Base-by-base conservation (phyloP, 2,888 invertebrate genomes). In the Plebejus anna region DNA sequence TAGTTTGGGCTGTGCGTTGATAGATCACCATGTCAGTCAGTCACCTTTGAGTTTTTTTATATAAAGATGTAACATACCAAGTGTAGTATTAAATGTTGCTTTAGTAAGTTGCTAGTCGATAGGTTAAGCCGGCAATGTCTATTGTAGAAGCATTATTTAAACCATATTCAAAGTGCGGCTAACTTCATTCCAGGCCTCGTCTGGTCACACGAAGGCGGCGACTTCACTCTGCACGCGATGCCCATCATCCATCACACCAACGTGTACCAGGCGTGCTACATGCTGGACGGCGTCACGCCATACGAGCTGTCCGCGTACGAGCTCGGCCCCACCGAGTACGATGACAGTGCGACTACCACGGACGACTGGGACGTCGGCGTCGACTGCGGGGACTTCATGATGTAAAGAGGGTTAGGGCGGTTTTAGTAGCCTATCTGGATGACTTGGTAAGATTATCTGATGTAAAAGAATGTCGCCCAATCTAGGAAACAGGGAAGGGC, bases 341-440 rank as follows among this genome's bases (percentile, higher is more conserved):
- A 95, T 77, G 95, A 95, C 80, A 88, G 90, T 0, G 91, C 87
- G 28, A 87, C 88, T 73, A 89, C 94, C 0, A 94, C 95, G 1
- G 95, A 96, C 82, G 96, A 96, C 82, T 96, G 96, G 91, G 96
- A 96, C 85, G 94, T 95, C 79, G 96, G 96, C 70, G 95, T 96
- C 79, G 96, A 96, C 85, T 96, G 96, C 84, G 96, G 96, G 0
- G 96, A 96, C 83, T 96, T 96, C 84, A 95, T 96, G 94, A 96
- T 96, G 94, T 96, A 95, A 87, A 82, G 76, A 70, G 55, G 28
- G 36, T 47, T 70, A 32, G 59, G 72, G 38, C 16, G 22, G 47
- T 47, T 47, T 72, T 42, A 42, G 66, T 66, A 36, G 16, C 13
- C 66, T 36, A 66, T 36, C 66, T 36, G 32, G 6, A 32, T 13